Base-by-base conservation (phyloP, 2,113 vertebrate genomes). In the Antennarius striatus region DNA sequence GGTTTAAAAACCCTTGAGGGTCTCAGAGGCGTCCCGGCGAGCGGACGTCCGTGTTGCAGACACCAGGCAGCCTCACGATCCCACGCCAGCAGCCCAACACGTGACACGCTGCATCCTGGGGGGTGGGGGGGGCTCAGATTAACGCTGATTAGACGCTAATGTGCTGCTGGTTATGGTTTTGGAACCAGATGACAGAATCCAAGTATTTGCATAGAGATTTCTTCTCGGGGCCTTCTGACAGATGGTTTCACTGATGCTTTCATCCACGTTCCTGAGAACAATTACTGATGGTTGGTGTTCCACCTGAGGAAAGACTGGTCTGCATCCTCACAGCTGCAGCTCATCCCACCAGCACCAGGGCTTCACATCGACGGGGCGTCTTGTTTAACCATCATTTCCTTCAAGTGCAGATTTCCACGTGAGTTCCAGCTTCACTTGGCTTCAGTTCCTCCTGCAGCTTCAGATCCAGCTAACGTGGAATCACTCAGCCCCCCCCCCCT, bases 221-320 rank as follows among this genome's bases (percentile, higher is more conserved):
- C 17, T 50, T 52, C 68, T 80, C 60, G 42, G 13, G 17, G n/a
- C 53, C 7, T 4, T 11, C 17, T 14, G 22, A 59, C 69, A 80
- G 70, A 77, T 76, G 65, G 81, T 49, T 75, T 55, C 54, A 29
- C 55, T 45, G 56, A 66, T 61, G 71, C 57, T 78, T 70, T 72
- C 61, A 78, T 77, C 78, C 75, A 12, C 11, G 54, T 64, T 75
- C 64, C 56, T 53, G 63, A 75, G 63, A 87, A 75, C 62, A 84
- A 63, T 75, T 49, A 60, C 66, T 48, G 63, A 72, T 83, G 73
- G 56, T 83, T 53, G 32, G 55, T 53, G 51, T 81, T 63, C 55
- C 70, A 82, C 71, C 70, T 59, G 58, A 63, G 45, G 49, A 75
- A 50, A 5, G 28, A 77, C 53, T 50, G 16, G 68, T 48, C n/a